Conservation (phyloP, 2,888 invertebrate species). For the Spodoptera exigua region DNA sequence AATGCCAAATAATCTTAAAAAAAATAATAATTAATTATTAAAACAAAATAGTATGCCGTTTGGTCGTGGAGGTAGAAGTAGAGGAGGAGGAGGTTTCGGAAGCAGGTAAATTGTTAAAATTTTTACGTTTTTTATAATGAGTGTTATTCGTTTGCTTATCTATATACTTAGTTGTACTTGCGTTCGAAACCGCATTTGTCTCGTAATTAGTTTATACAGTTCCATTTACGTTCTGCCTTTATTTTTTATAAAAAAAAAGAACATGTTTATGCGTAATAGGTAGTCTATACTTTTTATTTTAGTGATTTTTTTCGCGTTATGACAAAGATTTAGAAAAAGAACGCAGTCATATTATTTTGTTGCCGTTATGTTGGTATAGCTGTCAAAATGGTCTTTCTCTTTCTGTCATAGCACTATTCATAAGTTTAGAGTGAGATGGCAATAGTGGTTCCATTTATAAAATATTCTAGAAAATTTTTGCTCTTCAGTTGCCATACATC, state of each 20-base stretch:
- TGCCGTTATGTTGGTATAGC: conserved; percentile 26
- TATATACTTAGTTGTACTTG: too few species aligned
- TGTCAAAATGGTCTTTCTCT: conserved; percentile 19
- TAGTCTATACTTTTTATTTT: too few species aligned
- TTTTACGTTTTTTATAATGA: neutral
- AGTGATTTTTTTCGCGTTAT: neutral
- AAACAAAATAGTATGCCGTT: conserved; percentile 48
- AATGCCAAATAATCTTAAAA: conserved; percentile 24
- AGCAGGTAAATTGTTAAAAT: conserved; percentile 53
- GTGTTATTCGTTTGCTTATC: neutral
- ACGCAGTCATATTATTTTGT: conserved; percentile 11
- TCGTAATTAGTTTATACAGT: too few species aligned
- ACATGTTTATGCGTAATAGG: too few species aligned
- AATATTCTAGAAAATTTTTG: conserved; percentile 70
- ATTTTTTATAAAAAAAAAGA: neutral
- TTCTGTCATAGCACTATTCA: neutral
- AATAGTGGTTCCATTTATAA: conserved; percentile 65
- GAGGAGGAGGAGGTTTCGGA: conserved; percentile 38
- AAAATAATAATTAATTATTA: conserved; percentile 8
- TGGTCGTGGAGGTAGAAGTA: conserved; percentile 48
- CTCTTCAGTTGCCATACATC: conserved; percentile 52
- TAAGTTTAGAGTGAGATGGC: conserved; percentile 15
- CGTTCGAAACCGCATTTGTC: too few species aligned
- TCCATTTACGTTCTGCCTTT: neutral
- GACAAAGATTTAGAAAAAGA: conserved; percentile 14